Evolutionary conservation across 1,140 invertebrate genomes (phyloP).

Genomic region (Pectinophora gossypiella): DNA sequence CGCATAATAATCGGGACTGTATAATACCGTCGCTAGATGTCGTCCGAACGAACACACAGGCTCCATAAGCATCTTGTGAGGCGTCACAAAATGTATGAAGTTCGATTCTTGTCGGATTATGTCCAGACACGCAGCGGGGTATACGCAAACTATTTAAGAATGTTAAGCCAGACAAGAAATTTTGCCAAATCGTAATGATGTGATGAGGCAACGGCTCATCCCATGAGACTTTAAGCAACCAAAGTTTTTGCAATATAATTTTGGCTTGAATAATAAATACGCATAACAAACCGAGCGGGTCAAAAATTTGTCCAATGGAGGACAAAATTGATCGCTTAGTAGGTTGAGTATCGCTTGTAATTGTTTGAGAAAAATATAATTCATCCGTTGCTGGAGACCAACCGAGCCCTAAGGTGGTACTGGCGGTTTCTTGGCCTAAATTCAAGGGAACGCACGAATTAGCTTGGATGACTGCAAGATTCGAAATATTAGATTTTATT

Average conservation of each 20-base stretch:
- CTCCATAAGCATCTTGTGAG: background rate
- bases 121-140: background rate
- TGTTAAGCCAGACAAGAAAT: background rate
- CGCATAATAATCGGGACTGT: background rate
- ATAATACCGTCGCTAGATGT: slow-evolving; percentile 4
- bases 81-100: background rate
- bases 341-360: background rate
- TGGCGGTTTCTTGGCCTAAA: background rate
- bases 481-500: too few species aligned
- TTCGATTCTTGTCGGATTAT: background rate
- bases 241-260: slow-evolving; percentile 56
- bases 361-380: slow-evolving; percentile 24
- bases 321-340: slow-evolving; percentile 23
- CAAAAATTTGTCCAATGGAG: slow-evolving; percentile 35
- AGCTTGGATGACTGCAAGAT: slow-evolving; percentile 3
- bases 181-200: background rate
- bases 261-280: slow-evolving; percentile 50
- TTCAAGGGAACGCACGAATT: background rate
- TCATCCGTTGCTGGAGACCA: slow-evolving; percentile 22
- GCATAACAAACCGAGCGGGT: slow-evolving; percentile 52
- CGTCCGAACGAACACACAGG: background rate
- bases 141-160: background rate
- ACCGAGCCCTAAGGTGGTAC: slow-evolving; percentile 30
- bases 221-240: slow-evolving; percentile 37
- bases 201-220: slow-evolving; percentile 23